Percentiles rank a stretch among this genome's conserved stretches.
Conservation (phyloP, 2,888 invertebrate species). For the Dendrolimus houi region DNA sequence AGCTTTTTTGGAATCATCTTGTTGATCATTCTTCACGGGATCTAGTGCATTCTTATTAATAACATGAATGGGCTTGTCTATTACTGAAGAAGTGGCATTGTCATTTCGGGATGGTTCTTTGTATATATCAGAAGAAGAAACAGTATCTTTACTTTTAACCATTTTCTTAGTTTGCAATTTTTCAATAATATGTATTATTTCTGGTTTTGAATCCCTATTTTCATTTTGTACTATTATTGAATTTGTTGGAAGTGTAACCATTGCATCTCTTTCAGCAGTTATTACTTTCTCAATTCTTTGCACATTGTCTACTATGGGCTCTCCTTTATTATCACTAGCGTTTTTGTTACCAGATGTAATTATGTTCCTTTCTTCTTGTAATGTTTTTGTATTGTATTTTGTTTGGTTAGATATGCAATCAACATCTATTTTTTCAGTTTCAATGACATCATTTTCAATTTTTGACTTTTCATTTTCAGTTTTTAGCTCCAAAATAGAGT, state of each 20-base stretch:
- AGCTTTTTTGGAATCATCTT: conserved; percentile 2
- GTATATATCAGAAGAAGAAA: no score
- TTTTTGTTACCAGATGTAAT: not conserved
- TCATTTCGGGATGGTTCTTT: no score
- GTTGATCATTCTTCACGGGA: conserved; percentile 3
- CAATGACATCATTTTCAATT: not conserved
- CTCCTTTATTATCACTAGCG: not conserved
- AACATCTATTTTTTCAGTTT: not conserved
- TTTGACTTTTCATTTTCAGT: not conserved
- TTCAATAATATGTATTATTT: no score
- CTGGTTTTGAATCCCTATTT: no score
- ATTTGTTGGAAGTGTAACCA: no score
- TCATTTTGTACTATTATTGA: no score
- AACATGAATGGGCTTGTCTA: no score
- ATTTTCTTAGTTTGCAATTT: no score
- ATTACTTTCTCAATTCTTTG: no score
- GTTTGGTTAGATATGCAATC: not conserved
- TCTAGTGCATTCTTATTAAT: not conserved
- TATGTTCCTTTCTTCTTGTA: not conserved
- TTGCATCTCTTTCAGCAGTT: no score
- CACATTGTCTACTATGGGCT: not conserved
- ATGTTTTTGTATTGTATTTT: not conserved
- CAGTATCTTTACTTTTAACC: no score
- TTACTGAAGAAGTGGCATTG: no score
- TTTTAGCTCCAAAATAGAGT: not conserved